Evolutionary conservation across 2,888 invertebrate genomes (phyloP), one percentile per base, ranked within the genome.

Genomic region (Pandemis cinnamomeana): DNA sequence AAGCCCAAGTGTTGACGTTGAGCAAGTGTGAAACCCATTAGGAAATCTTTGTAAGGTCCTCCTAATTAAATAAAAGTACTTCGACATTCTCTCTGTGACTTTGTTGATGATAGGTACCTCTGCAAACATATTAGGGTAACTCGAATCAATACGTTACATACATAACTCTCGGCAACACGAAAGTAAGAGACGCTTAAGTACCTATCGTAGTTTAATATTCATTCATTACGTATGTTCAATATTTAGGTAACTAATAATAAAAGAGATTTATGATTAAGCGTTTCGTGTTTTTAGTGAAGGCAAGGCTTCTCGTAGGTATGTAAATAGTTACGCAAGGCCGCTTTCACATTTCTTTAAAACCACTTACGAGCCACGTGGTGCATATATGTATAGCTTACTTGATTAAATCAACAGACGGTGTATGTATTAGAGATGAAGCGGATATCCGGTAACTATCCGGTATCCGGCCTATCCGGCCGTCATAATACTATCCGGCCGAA

Each of bases 21-120:
- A 11, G 62, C 67, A 62, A 69, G 68, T 64, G 63, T 63, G 51
- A 69, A 64, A 64, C 42, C 51, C 58, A 69, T 73, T 73, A 63
- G 64, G 64, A 73, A 64, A 73, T 68, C 55, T 64, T 64, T 41
- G 63, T 64, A 48, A 68, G 64, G 51, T 53, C 11, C 51, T 42
- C 69, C 51, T 64, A 44, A 58, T 64, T 60, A 73, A 73, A 60
- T 64, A 44, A 41, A 13, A 72, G 60, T 64, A 36, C 69, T 64
- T 70, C 10, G 13, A 58, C 51, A 66, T 73, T 60, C 2, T 27
- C 42, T 63, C 15, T 55, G 20, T 64, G 55, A 41, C 53, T 60
- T 58, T 8, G 48, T 60, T 42, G 15, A 60, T 27, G 20, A n/a
- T n/a, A n/a, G n/a, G n/a, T n/a, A n/a, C 15, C n/a, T 51, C 53